These are phyloP conservation scores for Pseudonaja textilis DNA, from an alignment of 2,113 vertebrate species.

Conservation along the genomic window DNA sequence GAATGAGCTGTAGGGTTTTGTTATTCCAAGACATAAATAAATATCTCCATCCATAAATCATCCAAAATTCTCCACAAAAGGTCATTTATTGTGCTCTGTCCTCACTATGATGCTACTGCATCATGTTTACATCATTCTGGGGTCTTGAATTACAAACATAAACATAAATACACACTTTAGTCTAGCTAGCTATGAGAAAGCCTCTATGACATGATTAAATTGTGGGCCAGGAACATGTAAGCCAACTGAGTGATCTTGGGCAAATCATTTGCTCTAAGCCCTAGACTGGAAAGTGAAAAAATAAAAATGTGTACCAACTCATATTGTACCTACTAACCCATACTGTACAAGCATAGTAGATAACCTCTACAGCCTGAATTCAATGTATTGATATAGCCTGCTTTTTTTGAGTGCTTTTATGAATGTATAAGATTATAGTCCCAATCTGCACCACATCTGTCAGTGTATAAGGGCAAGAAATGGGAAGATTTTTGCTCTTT, in stretches of 20 bases:
- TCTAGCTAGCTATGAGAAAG: background rate
- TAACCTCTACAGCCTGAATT: background rate
- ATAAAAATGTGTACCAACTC: background rate
- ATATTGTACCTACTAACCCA: background rate
- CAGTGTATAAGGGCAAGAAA: background rate
- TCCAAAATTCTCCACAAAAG: background rate
- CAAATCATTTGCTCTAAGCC: background rate
- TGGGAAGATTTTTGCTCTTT: background rate
- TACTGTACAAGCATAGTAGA: background rate
- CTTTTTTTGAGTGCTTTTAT: background rate
- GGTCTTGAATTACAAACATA: background rate
- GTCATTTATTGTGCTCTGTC: background rate
- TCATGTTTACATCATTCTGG: background rate
- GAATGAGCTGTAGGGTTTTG: background rate
- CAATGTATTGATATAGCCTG: background rate
- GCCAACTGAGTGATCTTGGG: background rate
- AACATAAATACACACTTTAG: background rate
- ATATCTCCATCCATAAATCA: background rate
- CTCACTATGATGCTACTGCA: background rate
- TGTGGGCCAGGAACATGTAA: background rate
- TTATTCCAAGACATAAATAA: background rate
- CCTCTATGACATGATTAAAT: background rate
- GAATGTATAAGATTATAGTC: background rate
- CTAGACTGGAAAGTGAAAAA: background rate
- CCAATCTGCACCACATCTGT: background rate